A percentile compares a stretch with the other conserved stretches of the same genome.
Conservation (phyloP, 2,113 vertebrate species). For the Cyanoliseus patagonus region DNA sequence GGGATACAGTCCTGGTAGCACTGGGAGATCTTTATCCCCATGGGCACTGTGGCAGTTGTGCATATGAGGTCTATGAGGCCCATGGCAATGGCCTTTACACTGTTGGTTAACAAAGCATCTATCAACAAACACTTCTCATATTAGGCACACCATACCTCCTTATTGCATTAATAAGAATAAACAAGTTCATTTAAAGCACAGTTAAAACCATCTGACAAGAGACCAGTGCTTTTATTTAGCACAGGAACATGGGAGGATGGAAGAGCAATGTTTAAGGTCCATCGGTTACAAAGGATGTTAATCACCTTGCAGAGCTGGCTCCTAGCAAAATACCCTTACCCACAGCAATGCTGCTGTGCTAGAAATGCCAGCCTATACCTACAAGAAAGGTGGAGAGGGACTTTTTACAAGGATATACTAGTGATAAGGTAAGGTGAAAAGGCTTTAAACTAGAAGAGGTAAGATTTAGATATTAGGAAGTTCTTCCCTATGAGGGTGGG, state of each 20-base stretch:
- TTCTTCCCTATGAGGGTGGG: not conserved
- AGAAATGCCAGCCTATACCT: rapidly evolving
- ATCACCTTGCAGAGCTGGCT: not conserved
- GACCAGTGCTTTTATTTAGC: no score
- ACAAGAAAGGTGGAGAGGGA: not conserved
- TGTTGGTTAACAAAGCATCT: not conserved
- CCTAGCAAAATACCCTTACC: not conserved
- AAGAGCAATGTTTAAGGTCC: rapidly evolving
- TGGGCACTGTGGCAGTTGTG: conserved; percentile 19
- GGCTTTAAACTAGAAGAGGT: not conserved
- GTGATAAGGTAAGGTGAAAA: not conserved
- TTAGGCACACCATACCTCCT: rapidly evolving
- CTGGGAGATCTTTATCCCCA: conserved; percentile 62
- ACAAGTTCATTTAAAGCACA: not conserved
- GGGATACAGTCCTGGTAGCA: conserved; percentile 75
- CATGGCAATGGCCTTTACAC: conserved; percentile 76
- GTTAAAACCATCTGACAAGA: not conserved
- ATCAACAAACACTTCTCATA: not conserved
- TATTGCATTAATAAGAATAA: rapidly evolving
- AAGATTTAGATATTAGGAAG: not conserved
- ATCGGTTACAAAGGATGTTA: rapidly evolving
- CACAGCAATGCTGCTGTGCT: rapidly evolving
- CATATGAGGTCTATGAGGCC: conserved; percentile 71
- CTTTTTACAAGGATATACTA: not conserved
- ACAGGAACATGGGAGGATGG: rapidly evolving